Base-by-base conservation (phyloP, 2,888 invertebrate genomes). In the Hirtodrosophila confusa region DNA sequence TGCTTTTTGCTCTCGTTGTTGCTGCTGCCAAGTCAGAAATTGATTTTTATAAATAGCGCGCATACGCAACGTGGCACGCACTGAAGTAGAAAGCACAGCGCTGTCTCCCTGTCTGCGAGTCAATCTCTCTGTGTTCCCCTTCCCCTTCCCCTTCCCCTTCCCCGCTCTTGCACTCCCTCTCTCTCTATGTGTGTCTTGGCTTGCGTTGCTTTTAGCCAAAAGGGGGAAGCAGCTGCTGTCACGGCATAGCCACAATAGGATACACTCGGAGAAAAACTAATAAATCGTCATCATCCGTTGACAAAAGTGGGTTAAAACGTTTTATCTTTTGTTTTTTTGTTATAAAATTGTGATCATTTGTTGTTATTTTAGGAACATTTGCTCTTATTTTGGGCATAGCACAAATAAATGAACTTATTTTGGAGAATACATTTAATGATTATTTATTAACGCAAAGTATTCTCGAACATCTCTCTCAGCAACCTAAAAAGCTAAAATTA, bases 41-140 rank as follows among this genome's bases (percentile, higher is more conserved):
- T 83, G 87, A 83, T 83, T 83, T 83, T 86, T 83, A 83, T 84
- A 83, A 83, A 83, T 83, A 83, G 83, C 83, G 78, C 80, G 87
- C 73, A 83, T 83, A 86, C 83, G 83, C 83, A 86, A 75, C 85
- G 85, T 84, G 75, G 85, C 82, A 83, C 82, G 87, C 83, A 83
- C 70, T 70, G 75, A 86, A 75, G 86, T 83, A 72, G 80, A 77
- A 84, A 70, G 54, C 70, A 80, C 63, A 65, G 62, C 63, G 44
- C 39, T 44, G 24, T 33, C 41, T 41, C 12, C 27, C 17, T 17
- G 17, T 4, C 27, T 27, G 27, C 6, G 27, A 5, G 6, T 27
- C 27, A 5, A 5, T 56, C 29, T 33, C 24, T 47, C 44, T 39
- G 57, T n/a, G n/a, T n/a, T n/a, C n/a, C n/a, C 4, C 39, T 9